Percentiles rank a stretch among this genome's conserved stretches.
Conservation (phyloP, 2,113 vertebrate genomes). For the Arenaria interpres region DNA sequence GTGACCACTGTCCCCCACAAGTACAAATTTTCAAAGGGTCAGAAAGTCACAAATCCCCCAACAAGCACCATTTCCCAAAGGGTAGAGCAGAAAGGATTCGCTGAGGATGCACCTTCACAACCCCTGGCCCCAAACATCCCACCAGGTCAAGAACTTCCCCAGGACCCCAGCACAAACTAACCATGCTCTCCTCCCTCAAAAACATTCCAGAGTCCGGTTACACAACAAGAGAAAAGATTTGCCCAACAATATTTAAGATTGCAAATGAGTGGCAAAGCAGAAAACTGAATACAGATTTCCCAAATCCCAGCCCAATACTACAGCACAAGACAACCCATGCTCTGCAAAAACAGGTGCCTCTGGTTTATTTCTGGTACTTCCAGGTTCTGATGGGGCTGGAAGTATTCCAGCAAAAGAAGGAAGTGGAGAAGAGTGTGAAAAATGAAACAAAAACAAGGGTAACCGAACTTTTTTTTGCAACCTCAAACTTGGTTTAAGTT, state of each 20-base stretch:
- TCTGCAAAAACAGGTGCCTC: not conserved
- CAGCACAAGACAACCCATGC: not conserved
- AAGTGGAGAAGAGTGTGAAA: not conserved
- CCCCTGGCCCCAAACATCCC: not conserved
- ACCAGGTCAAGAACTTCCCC: not conserved
- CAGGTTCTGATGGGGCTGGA: not conserved
- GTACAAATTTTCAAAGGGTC: not conserved
- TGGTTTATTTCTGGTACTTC: slow-evolving; percentile 2
- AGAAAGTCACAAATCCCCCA: not conserved
- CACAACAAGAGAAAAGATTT: not conserved
- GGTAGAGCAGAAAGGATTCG: fast-evolving
- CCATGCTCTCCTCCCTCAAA: not conserved
- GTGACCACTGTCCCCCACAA: not conserved
- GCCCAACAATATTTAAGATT: not conserved
- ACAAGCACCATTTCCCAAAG: not conserved
- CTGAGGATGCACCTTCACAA: not conserved
- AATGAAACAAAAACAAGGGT: not conserved
- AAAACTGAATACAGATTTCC: not conserved
- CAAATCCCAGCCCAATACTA: not conserved
- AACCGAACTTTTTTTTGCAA: not conserved
- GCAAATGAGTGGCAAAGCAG: not conserved
- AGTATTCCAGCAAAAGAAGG: slow-evolving; percentile 2
- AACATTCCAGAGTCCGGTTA: not conserved
- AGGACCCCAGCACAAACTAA: not conserved
- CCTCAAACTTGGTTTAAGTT: not conserved